Evolutionary conservation across 2,888 invertebrate species (phyloP), one percentile per base, ranked within the genome.

Genomic region (Eurytoma californica): DNA sequence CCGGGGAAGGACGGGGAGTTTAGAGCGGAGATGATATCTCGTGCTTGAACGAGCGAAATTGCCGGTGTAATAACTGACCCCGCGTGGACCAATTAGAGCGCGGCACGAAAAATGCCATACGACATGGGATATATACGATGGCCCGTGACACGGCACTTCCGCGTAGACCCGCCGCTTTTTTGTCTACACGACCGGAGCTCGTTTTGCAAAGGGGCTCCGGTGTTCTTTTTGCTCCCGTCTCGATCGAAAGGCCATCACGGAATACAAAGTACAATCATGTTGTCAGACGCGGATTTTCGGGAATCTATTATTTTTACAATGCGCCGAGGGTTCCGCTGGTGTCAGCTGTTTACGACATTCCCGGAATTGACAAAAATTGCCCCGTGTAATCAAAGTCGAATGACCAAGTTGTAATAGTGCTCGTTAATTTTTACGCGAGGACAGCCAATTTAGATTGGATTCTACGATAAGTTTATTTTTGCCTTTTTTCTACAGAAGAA

Each of bases 31-130:
- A 81, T 72, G 81, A 80, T 76, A 79, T 79, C 77, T 68, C 39
- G 39, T 3, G 76, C 81, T 82, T 67, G 80, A 77, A 78, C 76
- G 72, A 79, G 73, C 81, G 72, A 86, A 86, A 86, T 86, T 84
- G 82, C 84, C 82, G 83, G 81, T 82, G 79, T 83, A 81, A 82
- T 82, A 74, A 82, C 79, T 39, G 77, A 80, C 82, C 80, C 68
- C 70, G 65, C 61, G n/a, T 55, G 80, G 81, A 82, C 82, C 84
- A 86, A 86, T 87, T 86, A 85, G 84, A 80, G 78, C 83, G 80
- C 80, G 77, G 39, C 70, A 7, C 53, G 63, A n/a, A 82, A 72
- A 82, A 67, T 68, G 14, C 14, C 39, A 73, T 57, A 66, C 28
- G 49, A 73, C 58, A 53, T 57, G 69, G 28, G 7, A 39, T 39